A percentile compares a stretch with the other conserved stretches of the same genome.
phyloP scores from a whole-genome alignment of 2,113 vertebrate species.

The Eurypyga helias region DNA sequence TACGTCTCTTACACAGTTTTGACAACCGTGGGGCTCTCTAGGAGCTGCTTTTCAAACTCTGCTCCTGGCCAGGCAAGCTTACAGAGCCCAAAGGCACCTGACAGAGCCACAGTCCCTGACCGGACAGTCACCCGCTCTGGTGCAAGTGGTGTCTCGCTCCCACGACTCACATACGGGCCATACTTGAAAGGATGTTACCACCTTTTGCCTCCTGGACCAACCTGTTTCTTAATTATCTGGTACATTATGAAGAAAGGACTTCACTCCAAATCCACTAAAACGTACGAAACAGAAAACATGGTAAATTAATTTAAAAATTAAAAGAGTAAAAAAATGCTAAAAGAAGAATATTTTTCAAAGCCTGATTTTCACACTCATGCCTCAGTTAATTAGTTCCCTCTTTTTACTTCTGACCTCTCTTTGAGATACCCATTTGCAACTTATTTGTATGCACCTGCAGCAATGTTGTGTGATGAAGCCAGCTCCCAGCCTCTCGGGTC shows the following conservation, averaged over 20 bases:
- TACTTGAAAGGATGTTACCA: not conserved
- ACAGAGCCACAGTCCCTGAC: not conserved
- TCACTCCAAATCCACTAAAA: not conserved
- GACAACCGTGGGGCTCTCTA: not conserved
- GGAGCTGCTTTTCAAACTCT: not conserved
- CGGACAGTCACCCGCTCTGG: not conserved
- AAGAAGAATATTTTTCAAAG: not conserved
- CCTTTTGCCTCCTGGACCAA: not conserved
- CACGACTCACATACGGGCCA: rapidly evolving
- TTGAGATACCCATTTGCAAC: not conserved
- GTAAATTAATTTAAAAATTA: not conserved
- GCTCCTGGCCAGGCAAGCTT: not conserved
- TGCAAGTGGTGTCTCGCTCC: not conserved
- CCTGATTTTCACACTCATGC: not conserved
- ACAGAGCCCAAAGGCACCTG: not conserved
- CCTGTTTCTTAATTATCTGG: not conserved
- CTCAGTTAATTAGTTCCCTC: not conserved
- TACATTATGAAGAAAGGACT: not conserved
- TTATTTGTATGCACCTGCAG: not conserved
- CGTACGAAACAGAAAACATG: not conserved
- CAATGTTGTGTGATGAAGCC: not conserved
- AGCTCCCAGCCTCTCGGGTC: not conserved
- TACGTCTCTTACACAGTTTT: not conserved
- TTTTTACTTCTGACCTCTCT: not conserved
- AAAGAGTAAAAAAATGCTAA: not conserved